Conservation (phyloP, 1,140 invertebrate genomes). For the Mylabris phalerata region DNA sequence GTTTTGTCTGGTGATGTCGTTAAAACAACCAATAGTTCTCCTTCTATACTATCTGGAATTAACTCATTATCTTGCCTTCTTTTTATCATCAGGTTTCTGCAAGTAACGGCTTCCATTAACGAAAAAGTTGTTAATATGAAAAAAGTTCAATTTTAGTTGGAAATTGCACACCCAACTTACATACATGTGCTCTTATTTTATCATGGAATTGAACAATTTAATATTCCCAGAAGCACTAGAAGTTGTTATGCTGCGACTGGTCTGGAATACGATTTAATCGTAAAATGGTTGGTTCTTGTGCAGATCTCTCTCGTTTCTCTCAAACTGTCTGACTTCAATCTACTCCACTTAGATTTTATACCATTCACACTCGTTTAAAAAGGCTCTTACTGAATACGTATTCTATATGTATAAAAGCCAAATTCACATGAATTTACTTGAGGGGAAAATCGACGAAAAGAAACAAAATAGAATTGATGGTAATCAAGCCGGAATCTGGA, state of each 20-base stretch:
- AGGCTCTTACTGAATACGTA: not conserved
- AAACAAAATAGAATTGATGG: not conserved
- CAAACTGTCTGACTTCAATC: slow-evolving; percentile 23
- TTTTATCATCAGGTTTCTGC: not conserved
- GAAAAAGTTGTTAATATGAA: not conserved
- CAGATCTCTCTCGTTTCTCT: slow-evolving; percentile 25
- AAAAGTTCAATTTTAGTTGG: not conserved
- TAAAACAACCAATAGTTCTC: slow-evolving; percentile 5
- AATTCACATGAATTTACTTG: too few relatives aligned
- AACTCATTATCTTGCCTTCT: slow-evolving; percentile 6
- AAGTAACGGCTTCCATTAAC: not conserved
- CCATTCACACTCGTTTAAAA: slow-evolving; percentile 16
- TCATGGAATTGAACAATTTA: slow-evolving; percentile 28
- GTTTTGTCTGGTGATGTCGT: slow-evolving; percentile 4
- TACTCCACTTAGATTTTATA: slow-evolving; percentile 20
- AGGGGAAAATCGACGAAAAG: too few relatives aligned
- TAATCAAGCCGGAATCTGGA: slow-evolving; percentile 11
- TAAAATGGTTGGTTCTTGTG: slow-evolving; percentile 25
- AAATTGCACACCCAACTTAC: not conserved
- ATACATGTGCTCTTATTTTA: slow-evolving; percentile 5
- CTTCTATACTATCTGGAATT: slow-evolving; percentile 10
- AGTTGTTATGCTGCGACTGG: slow-evolving; percentile 29
- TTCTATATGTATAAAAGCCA: too few relatives aligned
- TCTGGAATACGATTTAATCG: slow-evolving; percentile 28
- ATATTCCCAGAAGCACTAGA: slow-evolving; percentile 27